Evolutionary conservation across 2,888 invertebrate genomes (phyloP).

Genomic region (Parnassius glacialis): DNA sequence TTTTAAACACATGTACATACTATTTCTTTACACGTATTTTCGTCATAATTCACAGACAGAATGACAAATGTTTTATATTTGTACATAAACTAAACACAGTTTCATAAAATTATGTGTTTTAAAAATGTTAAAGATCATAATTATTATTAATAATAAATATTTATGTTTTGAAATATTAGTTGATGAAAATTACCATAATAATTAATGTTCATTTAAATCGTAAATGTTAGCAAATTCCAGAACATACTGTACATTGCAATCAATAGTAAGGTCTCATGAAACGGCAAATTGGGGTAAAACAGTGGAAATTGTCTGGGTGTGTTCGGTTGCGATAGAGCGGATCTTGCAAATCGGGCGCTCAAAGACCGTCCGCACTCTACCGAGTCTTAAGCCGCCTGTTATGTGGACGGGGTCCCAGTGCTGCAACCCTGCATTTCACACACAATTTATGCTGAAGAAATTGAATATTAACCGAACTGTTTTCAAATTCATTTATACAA

Average conservation of each 20-base stretch:
- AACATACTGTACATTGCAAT: background rate
- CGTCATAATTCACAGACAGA: too few relatives aligned
- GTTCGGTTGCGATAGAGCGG: constrained; percentile 63
- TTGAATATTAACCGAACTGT: constrained; percentile 1
- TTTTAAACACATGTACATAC: too few relatives aligned
- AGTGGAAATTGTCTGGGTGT: constrained; percentile 52
- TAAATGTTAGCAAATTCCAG: background rate
- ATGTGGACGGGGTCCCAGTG: constrained; percentile 34
- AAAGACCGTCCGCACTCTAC: constrained; percentile 44
- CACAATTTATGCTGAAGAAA: constrained; percentile 15
- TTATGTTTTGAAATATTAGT: too few relatives aligned
- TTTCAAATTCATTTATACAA: background rate
- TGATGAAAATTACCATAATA: too few relatives aligned
- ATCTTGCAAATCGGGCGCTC: constrained; percentile 65
- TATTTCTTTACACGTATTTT: too few relatives aligned
- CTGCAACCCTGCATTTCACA: constrained; percentile 28
- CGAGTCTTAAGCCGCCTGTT: constrained; percentile 59
- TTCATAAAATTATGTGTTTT: too few relatives aligned
- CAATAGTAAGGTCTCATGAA: constrained; percentile 20
- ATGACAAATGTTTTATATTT: too few relatives aligned
- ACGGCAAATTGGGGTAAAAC: constrained; percentile 40
- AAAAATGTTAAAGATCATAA: too few relatives aligned
- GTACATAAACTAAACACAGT: too few relatives aligned
- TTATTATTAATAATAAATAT: too few relatives aligned
- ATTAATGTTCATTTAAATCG: too few relatives aligned